Evolutionary conservation across 2,113 vertebrate genomes (phyloP), one percentile per base, ranked within the genome.

Genomic region (Ochotona princeps): DNA sequence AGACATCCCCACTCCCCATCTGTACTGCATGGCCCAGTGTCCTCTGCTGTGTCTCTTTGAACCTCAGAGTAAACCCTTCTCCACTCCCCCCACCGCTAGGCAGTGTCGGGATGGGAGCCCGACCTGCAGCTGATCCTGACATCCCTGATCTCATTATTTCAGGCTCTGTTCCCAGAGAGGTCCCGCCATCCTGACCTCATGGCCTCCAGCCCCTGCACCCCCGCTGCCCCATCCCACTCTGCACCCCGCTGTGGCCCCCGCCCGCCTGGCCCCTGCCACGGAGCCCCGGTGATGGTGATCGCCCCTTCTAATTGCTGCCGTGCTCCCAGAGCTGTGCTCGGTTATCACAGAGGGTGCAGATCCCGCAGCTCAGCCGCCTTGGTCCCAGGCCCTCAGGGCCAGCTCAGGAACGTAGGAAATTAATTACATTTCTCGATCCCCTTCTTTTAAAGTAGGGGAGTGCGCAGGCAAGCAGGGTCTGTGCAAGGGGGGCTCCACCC

Each of bases 331-430:
- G 98, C 97, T 95, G 94, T 97, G 80, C 97, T 98, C 97, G 97
- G 99, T 99, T 99, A 99, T 99, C 99, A 99, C 98, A 99, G 99
- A 99, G 99, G 98, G 99, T 98, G 98, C 99, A 99, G 99, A 99
- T 99, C 99, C 99, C 98, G 98, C 98, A 97, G 99, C 99, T 98
- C 98, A 98, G 98, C 98, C 98, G 99, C 97, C 97, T 92, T 85
- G 94, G 98, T 98, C 98, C 98, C 96, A 98, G 97, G 98, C 99
- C 98, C 98, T 97, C 95, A 97, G 99, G 99, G 97, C 98, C 97
- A 97, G 98, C 99, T 99, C 99, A 99, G 98, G 99, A 99, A 98
- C 98, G 98, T 98, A 98, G 98, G 98, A 99, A 99, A 99, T 99
- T 99, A 99, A 99, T 99, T 99, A 99, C 99, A 98, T 99, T 99